Conservation (phyloP, 2,888 invertebrate species). For the Drosophila leonis region DNA sequence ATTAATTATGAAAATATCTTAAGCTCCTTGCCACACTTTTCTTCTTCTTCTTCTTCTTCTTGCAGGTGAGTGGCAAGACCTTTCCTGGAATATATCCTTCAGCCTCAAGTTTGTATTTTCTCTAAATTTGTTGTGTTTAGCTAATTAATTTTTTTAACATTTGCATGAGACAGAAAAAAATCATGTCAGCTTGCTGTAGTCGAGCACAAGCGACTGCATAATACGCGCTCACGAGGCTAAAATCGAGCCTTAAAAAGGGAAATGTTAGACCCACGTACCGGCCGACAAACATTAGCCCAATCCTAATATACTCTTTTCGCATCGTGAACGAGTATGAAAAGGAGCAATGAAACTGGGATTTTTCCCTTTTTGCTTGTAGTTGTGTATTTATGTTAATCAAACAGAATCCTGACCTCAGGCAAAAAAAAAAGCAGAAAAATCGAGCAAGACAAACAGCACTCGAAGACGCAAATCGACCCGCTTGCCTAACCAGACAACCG, state of each 20-base stretch:
- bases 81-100: slow-evolving; percentile 9
- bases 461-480: slow-evolving; percentile 55
- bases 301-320: neutral
- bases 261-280: neutral
- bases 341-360: slow-evolving; percentile 13
- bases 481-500: slow-evolving; percentile 17
- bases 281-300: neutral
- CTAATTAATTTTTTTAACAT: slow-evolving; percentile 51
- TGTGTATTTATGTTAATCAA: slow-evolving; percentile 76
- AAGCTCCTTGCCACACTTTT: slow-evolving; percentile 18
- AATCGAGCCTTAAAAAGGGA: neutral
- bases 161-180: slow-evolving; percentile 5
- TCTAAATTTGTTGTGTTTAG: slow-evolving; percentile 17
- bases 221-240: neutral
- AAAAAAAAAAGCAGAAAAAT: slow-evolving; percentile 39
- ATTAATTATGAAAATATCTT: slow-evolving; percentile 65
- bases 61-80: slow-evolving; percentile 38
- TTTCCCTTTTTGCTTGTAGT: slow-evolving; percentile 36
- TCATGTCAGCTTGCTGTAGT: neutral
- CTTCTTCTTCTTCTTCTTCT: slow-evolving; percentile 14
- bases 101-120: slow-evolving; percentile 8
- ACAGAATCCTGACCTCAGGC: slow-evolving; percentile 80
- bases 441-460: slow-evolving; percentile 69
- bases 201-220: neutral
- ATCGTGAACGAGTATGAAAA: neutral